Evolutionary conservation across 2,113 vertebrate species (phyloP), one percentile per base, ranked within the genome.

Genomic region (Synchiropus splendidus): DNA sequence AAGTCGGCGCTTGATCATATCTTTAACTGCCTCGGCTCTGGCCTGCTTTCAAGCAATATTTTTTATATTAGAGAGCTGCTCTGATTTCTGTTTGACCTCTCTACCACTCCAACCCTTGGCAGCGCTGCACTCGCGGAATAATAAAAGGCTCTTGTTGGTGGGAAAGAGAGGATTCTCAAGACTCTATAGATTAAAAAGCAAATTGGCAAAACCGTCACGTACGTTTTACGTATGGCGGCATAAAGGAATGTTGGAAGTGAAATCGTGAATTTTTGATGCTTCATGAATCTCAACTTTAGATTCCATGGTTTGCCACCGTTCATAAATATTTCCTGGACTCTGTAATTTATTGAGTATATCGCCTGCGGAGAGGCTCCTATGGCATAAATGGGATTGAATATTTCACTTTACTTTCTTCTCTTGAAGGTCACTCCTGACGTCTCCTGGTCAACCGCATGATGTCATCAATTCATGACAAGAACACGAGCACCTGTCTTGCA

Each of bases 1-100:
- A 43, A 67, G 39, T 50, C 50, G 51, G 55, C 36, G 6, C 57
- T 58, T 45, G 27, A 49, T 32, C 48, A 51, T 67, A 61, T 63
- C 58, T 64, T 57, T 61, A 47, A 62, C 65, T 48, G 39, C 40
- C 37, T 59, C 41, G 33, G 49, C 46, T 45, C 18, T 48, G 50
- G 52, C 41, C 57, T 57, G 58, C 62, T 72, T 70, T 62, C 31
- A 67, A 59, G 45, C n/a, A 6, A 64, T 72, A 63, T 73, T 62
- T 27, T 71, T 73, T 70, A 61, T 54, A 65, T 67, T 54, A 67
- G 53, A 64, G 39, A 62, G 53, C 35, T 2, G 38, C 42, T 67
- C 52, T 71, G 64, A 73, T 67, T 75, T 61, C 66, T 69, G 49
- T 59, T 70, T 75, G 75, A 79, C 74, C 66, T 71, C 61, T 18